phyloP scores from a whole-genome alignment of 2,797 vertebrate genomes.

The Sylvilagus floridanus region DNA sequence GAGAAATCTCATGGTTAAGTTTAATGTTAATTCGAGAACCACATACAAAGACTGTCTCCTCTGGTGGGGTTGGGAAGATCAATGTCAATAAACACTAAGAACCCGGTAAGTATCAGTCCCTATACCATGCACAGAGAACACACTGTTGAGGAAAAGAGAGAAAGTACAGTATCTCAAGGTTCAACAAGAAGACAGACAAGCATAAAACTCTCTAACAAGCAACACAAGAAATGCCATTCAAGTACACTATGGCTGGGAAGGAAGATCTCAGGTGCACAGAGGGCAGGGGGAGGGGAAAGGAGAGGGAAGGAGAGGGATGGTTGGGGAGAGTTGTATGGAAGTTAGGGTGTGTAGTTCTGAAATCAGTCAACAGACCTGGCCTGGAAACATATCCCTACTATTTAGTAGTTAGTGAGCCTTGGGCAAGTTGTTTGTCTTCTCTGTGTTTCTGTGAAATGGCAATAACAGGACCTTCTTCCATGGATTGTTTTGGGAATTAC shows the following conservation, averaged over 20 bases:
- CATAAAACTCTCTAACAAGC: neutral
- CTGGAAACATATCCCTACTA: neutral
- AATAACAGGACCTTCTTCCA: neutral
- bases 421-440: neutral
- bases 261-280: neutral
- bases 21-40: neutral
- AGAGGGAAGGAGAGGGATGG: neutral
- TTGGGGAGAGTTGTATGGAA: no score
- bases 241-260: neutral
- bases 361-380: neutral
- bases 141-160: neutral
- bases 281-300: neutral
- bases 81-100: neutral
- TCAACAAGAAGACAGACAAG: neutral
- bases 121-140: neutral
- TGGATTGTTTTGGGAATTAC: neutral
- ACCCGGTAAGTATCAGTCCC: neutral
- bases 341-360: neutral
- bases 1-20: neutral
- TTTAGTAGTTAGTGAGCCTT: neutral
- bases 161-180: neutral
- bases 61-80: neutral
- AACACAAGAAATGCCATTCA: fast-evolving
- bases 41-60: neutral
- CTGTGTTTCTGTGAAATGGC: neutral